Percentiles rank a stretch among this genome's conserved stretches.
phyloP scores from a whole-genome alignment of 2,797 vertebrate genomes.

The Hemitrygon akajei region DNA sequence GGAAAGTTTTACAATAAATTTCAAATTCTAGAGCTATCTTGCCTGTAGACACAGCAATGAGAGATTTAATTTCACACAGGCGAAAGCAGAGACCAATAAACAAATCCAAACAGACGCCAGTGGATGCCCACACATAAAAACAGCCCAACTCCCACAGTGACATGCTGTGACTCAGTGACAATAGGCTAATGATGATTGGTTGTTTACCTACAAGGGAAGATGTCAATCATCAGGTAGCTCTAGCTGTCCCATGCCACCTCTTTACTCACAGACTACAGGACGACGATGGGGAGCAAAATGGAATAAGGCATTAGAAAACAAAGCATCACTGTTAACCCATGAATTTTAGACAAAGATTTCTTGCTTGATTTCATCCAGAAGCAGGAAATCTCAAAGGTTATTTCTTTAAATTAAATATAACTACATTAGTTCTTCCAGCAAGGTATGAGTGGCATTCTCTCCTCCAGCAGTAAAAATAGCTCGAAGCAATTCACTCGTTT shows the following conservation, averaged over 20 bases:
- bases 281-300: conserved; percentile 48
- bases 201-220: conserved; percentile 61
- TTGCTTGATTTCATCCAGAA: neutral
- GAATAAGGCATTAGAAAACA: conserved; percentile 35
- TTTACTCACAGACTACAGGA: conserved; percentile 68
- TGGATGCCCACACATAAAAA: conserved; percentile 16
- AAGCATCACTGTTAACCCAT: conserved; percentile 15
- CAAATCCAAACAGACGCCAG: neutral
- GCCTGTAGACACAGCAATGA: conserved; percentile 21
- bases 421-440: neutral
- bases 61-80: conserved; percentile 34
- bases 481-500: neutral
- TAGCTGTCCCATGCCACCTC: conserved; percentile 71
- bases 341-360: neutral
- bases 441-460: neutral
- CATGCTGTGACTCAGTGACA: conserved; percentile 38
- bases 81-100: conserved; percentile 25
- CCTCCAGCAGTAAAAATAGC: neutral
- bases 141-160: conserved; percentile 3
- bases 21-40: neutral
- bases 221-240: conserved; percentile 53
- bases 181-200: conserved; percentile 44
- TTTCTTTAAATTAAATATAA: neutral
- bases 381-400: neutral
- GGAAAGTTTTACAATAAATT: neutral